Percentiles rank a stretch among this genome's conserved stretches.
Evolutionary conservation across 2,113 vertebrate genomes (phyloP).

Genomic region (Tauraco erythrolophus): DNA sequence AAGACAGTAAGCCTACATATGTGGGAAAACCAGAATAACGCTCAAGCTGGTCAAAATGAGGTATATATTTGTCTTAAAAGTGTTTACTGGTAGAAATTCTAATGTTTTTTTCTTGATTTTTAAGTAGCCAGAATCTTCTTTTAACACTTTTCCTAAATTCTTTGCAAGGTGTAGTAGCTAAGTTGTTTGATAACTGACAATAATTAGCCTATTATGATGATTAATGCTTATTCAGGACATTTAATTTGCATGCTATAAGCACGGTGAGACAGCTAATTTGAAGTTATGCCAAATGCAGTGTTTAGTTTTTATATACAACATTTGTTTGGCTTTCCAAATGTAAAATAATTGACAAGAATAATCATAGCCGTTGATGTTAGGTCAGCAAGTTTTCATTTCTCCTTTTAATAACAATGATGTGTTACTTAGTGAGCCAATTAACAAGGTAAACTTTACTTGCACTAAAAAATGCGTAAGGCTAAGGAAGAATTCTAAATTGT

Average conservation of each 20-base stretch:
- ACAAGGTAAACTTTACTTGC: constrained; percentile 61
- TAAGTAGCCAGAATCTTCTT: background rate
- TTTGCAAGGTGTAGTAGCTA: constrained; percentile 3
- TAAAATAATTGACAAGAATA: constrained; percentile 83
- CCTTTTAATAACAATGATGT: constrained; percentile 50
- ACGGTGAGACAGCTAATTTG: constrained; percentile 56
- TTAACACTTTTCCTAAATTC: background rate
- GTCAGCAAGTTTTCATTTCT: constrained; percentile 55
- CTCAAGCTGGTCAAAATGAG: constrained; percentile 20
- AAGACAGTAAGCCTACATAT: constrained; percentile 28
- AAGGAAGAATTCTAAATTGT: constrained; percentile 55
- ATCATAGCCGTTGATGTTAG: constrained; percentile 69
- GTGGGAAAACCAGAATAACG: constrained; percentile 53
- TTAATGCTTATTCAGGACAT: constrained; percentile 67
- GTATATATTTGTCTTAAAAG: background rate
- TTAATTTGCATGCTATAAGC: constrained; percentile 66
- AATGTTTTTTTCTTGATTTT: background rate
- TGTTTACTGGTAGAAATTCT: background rate
- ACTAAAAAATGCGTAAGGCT: background rate
- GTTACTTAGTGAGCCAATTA: constrained; percentile 65
- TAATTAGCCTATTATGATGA: constrained; percentile 70
- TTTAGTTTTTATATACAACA: constrained; percentile 74
- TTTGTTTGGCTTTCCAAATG: constrained; percentile 78
- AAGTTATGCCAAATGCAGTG: constrained; percentile 65
- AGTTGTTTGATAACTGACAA: constrained; percentile 61